phyloP scores from a whole-genome alignment of 2,888 invertebrate genomes.

The Brachyopa scutellaris region DNA sequence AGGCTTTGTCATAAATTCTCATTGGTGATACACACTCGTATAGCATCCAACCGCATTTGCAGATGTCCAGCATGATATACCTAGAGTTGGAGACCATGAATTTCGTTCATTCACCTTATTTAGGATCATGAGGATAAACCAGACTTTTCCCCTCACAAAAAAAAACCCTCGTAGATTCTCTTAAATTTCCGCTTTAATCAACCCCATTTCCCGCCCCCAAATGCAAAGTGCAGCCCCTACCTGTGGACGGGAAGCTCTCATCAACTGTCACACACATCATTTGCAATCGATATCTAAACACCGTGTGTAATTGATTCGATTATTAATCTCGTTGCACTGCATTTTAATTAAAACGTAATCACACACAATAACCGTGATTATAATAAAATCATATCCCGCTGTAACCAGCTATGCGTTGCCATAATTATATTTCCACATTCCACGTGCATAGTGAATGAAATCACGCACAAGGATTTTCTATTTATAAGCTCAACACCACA shows the following conservation, averaged over 20 bases:
- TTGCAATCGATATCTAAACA: conserved; percentile 69
- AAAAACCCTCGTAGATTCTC: no score
- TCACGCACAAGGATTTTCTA: conserved; percentile 50
- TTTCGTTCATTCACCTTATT: no score
- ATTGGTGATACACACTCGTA: no score
- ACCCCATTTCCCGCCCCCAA: no score
- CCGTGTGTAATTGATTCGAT: conserved; percentile 69
- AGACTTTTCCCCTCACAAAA: no score
- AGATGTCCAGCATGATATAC: no score
- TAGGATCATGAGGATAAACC: no score
- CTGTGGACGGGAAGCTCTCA: conserved; percentile 30
- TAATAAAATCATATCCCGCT: conserved; percentile 51
- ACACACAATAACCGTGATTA: conserved; percentile 65
- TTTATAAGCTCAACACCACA: conserved; percentile 9
- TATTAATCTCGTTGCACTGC: conserved; percentile 68
- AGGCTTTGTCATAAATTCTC: no score
- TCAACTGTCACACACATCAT: conserved; percentile 52
- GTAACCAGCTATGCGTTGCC: neutral
- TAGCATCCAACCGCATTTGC: no score
- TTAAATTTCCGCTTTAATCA: no score
- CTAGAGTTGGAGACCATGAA: no score
- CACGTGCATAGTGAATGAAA: conserved; percentile 52
- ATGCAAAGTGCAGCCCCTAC: no score
- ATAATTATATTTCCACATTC: conserved; percentile 60
- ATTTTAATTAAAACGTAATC: conserved; percentile 70